Evolutionary conservation across 1,140 invertebrate genomes (phyloP).

Genomic region (Drosophila sp.): DNA sequence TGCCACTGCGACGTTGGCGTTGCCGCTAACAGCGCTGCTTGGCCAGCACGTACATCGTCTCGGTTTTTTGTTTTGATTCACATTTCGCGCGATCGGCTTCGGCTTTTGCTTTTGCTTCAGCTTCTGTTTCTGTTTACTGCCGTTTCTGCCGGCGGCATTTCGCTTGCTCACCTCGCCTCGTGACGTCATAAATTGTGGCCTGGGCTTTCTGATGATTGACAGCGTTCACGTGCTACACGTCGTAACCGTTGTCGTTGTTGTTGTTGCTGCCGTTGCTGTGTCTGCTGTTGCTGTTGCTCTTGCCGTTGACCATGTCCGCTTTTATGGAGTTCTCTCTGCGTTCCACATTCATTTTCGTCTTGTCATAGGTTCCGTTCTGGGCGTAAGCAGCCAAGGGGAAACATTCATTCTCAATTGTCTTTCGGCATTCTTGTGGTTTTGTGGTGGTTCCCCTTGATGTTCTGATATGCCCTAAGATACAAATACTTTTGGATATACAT

Average conservation of each 20-base stretch:
- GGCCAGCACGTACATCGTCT: slow-evolving; percentile 2
- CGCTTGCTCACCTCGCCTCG: slow-evolving; percentile 30
- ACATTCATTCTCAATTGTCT: slow-evolving; percentile 15
- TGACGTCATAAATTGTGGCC: slow-evolving; percentile 62
- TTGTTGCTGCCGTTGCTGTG: slow-evolving; percentile 6
- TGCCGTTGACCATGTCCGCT: slow-evolving; percentile 16
- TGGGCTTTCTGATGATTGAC: slow-evolving; percentile 65
- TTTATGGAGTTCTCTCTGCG: slow-evolving; percentile 19
- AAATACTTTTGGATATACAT: not conserved
- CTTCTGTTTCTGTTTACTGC: slow-evolving; percentile 30
- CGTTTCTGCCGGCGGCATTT: slow-evolving; percentile 69
- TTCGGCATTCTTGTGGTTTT: slow-evolving; percentile 21
- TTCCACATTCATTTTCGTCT: slow-evolving; percentile 40
- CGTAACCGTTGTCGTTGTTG: slow-evolving; percentile 32
- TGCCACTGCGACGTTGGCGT: slow-evolving; percentile 1
- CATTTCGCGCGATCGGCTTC: slow-evolving; percentile 57
- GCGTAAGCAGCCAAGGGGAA: slow-evolving; percentile 5
- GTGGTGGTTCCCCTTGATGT: not conserved
- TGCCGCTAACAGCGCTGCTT: not conserved
- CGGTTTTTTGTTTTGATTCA: slow-evolving; percentile 75
- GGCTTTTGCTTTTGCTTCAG: slow-evolving; percentile 35
- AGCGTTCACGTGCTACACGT: slow-evolving; percentile 78
- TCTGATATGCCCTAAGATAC: not conserved
- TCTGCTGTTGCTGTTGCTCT: slow-evolving; percentile 19
- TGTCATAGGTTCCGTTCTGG: slow-evolving; percentile 52